Base-by-base conservation (phyloP, 2,113 vertebrate species). In the Bos javanicus region DNA sequence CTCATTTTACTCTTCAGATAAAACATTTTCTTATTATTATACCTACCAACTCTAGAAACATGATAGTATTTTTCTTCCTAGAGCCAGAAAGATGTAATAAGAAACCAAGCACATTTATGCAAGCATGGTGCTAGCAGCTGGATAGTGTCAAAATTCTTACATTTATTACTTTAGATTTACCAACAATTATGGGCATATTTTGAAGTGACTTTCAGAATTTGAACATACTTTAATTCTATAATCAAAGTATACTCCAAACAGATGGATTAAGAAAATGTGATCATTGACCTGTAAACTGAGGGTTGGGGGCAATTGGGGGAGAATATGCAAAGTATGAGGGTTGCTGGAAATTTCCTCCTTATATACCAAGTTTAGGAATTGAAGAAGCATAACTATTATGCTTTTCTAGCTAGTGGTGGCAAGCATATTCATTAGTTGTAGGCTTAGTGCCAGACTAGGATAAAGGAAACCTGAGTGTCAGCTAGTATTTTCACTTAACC, bases 161-260 rank as follows among this genome's bases (percentile, higher is more conserved):
- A 60, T 85, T 98, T 80, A 3, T 87, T 97, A 50, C 14, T 95
- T 86, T 87, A 87, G 62, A 95, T 97, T 98, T 97, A 93, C n/a
- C 83, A 87, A 96, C 19, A 93, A 56, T 93, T 94, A 71, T 64
- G n/a, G 52, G 62, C 36, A 83, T 97, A 98, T 98, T 96, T 98
- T 39, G 90, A 98, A 76, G 7, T 10, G 86, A 0, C 0, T 96
- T 93, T 30, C 21, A 82, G 48, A 97, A 14, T 26, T 92, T 95
- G 92, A 46, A 57, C 71, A 60, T 85, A 71, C 78, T 94, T 98
- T 97, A 36, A 11, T 91, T 96, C 95, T 43, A 5, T 88, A 80
- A 74, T n/a, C 30, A 13, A 50, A 30, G 26, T 93, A 33, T 5
- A 86, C 87, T 14, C 2, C 46, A 19, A 97, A 95, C 89, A 62